Evolutionary conservation across 2,888 invertebrate species (phyloP).

Genomic region (Scaptomyza cyrtandrae): DNA sequence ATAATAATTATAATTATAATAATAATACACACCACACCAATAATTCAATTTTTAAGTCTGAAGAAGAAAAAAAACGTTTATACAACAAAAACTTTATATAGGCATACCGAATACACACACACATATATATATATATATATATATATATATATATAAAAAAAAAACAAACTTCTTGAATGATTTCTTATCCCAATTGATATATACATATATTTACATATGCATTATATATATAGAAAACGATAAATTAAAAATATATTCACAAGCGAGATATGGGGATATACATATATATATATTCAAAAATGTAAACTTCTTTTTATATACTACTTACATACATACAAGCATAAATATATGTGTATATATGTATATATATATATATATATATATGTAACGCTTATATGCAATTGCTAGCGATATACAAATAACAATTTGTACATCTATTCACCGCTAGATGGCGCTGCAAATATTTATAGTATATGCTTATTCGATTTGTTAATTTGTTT

Average conservation of each 20-base stretch:
- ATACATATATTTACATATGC: conserved; percentile 1
- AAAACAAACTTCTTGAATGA: background rate
- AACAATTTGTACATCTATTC: background rate
- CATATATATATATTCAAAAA: conserved; percentile 15
- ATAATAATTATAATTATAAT: conserved; percentile 10
- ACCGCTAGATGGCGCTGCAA: conserved; percentile 33
- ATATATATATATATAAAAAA: conserved; percentile 29
- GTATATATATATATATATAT: background rate
- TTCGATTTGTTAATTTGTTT: conserved; percentile 14
- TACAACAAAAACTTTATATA: conserved; percentile 31
- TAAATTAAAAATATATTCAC: conserved; percentile 22
- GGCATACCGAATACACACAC: conserved; percentile 23
- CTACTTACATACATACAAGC: background rate
- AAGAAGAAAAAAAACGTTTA: conserved; percentile 42
- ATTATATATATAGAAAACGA: conserved; percentile 19
- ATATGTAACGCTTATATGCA: background rate
- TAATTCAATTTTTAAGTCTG: conserved; percentile 74
- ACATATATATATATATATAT: conserved; percentile 22
- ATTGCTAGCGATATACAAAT: conserved; percentile 1
- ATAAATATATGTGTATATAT: background rate
- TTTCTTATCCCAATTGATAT: background rate
- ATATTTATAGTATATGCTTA: conserved; percentile 21
- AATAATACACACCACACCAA: conserved; percentile 42
- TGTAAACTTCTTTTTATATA: conserved; percentile 11
- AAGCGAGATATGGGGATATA: conserved; percentile 9